Conservation (phyloP, 2,797 vertebrate species). For the Galago senegalensis region DNA sequence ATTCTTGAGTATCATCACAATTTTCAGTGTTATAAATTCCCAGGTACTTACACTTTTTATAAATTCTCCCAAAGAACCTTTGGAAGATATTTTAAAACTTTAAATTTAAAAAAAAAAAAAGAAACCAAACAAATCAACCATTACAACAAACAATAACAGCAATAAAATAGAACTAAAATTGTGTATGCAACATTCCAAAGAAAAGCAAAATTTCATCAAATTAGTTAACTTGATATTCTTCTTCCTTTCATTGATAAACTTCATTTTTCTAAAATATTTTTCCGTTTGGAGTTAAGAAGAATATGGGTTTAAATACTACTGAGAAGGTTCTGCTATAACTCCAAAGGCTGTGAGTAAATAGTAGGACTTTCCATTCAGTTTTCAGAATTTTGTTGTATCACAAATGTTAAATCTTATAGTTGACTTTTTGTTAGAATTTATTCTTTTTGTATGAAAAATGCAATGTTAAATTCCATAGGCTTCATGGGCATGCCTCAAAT, state of each 20-base stretch:
- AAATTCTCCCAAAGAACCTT: conserved; percentile 28
- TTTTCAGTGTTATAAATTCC: conserved; percentile 19
- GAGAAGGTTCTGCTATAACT: not conserved
- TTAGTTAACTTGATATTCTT: conserved; percentile 10
- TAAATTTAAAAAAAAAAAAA: not conserved
- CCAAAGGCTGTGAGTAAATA: not conserved
- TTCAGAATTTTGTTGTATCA: not conserved
- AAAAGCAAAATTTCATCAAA: conserved; percentile 11
- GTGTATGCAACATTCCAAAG: not conserved
- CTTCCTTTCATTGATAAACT: not conserved
- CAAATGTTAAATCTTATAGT: conserved; percentile 68
- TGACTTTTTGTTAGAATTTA: conserved; percentile 68
- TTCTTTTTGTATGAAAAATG: conserved; percentile 54
- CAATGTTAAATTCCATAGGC: conserved; percentile 37
- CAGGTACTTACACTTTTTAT: not conserved
- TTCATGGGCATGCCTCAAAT: conserved; percentile 63
- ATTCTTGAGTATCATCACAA: not conserved
- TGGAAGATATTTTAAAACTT: not conserved
- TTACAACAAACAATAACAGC: not conserved
- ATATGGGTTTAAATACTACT: not conserved
- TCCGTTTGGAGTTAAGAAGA: not conserved
- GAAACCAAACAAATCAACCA: not conserved
- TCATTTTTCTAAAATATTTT: not conserved
- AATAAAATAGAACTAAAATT: conserved; percentile 57
- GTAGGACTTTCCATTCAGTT: not conserved